Evolutionary conservation across 2,888 invertebrate species (phyloP).

Genomic region (Tubiluchus corallicola): DNA sequence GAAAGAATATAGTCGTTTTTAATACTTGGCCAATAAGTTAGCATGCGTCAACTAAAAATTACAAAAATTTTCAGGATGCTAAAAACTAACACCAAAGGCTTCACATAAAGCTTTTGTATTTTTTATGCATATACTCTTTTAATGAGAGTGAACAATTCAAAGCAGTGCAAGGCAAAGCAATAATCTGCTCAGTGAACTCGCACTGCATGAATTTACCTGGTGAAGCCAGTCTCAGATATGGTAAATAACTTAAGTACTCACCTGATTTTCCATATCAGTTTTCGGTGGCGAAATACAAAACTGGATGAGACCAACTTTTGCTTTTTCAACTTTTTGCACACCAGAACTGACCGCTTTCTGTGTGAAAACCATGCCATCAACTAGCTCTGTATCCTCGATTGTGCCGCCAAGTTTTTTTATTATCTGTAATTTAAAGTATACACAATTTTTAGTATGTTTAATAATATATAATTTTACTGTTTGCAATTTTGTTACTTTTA

Average conservation of each 20-base stretch:
- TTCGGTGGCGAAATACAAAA: constrained; percentile 99
- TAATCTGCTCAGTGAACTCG: neutral
- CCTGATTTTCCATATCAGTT: constrained; percentile 46
- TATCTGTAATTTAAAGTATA: neutral
- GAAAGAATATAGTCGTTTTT: too few species aligned
- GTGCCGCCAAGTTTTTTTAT: constrained; percentile 42
- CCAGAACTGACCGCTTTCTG: constrained; percentile 65
- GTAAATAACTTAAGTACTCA: neutral
- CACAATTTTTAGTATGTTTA: too few species aligned
- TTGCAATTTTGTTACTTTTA: neutral
- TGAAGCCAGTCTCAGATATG: neutral
- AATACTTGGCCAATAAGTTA: neutral
- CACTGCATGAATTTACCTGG: neutral
- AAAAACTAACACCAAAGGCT: too few species aligned
- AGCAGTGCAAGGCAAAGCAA: constrained; percentile 10
- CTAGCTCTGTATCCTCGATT: constrained; percentile 84
- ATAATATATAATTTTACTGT: neutral
- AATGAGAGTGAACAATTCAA: too few species aligned
- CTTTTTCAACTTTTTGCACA: constrained; percentile 83
- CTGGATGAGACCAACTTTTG: constrained; percentile 94
- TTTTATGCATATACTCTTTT: too few species aligned
- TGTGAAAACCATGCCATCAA: constrained; percentile 87
- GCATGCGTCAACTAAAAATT: constrained; percentile 25
- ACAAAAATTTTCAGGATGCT: too few species aligned
- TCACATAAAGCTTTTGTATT: too few species aligned